Conservation (phyloP, 2,113 vertebrate genomes). For the Pomatorhinus ruficollis region DNA sequence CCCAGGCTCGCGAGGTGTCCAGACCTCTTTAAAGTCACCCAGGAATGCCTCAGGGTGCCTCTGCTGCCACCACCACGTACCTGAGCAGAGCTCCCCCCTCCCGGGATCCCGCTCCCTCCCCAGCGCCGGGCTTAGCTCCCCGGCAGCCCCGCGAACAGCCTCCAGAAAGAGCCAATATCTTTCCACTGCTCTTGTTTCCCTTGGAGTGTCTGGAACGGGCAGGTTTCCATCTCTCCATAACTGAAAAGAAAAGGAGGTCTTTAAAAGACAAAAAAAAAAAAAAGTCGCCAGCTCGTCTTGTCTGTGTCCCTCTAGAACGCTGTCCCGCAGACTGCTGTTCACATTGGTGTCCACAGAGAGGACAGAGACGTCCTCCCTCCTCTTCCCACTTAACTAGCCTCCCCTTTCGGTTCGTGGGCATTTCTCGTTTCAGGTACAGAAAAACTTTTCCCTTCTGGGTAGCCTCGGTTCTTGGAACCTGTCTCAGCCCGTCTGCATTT, state of each 20-base stretch:
- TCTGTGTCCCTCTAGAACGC: not conserved
- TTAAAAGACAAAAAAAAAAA: not conserved
- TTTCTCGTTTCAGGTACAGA: constrained; percentile 41
- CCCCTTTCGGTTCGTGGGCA: not conserved
- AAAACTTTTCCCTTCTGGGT: constrained; percentile 2
- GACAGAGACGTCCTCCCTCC: not conserved
- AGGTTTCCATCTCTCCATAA: constrained; percentile 48
- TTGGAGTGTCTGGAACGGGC: constrained; percentile 28
- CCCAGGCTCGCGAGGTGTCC: not conserved
- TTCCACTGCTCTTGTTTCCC: constrained; percentile 45
- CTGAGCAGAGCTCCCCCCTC: not conserved
- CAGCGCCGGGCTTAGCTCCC: not conserved
- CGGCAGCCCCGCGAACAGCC: not conserved
- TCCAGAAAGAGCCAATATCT: not conserved
- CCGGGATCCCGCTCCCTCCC: not conserved
- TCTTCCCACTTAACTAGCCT: not conserved
- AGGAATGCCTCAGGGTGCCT: not conserved
- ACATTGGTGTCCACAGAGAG: not conserved
- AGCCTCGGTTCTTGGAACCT: constrained; percentile 46
- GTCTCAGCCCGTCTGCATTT: constrained; percentile 42
- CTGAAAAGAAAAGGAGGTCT: constrained; percentile 33
- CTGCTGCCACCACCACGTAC: not conserved
- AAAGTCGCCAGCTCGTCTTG: not conserved
- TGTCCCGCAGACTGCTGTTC: not conserved
- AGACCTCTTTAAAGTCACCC: not conserved